phyloP scores from a whole-genome alignment of 1,140 invertebrate genomes.

The Trachelipus rathkii region DNA sequence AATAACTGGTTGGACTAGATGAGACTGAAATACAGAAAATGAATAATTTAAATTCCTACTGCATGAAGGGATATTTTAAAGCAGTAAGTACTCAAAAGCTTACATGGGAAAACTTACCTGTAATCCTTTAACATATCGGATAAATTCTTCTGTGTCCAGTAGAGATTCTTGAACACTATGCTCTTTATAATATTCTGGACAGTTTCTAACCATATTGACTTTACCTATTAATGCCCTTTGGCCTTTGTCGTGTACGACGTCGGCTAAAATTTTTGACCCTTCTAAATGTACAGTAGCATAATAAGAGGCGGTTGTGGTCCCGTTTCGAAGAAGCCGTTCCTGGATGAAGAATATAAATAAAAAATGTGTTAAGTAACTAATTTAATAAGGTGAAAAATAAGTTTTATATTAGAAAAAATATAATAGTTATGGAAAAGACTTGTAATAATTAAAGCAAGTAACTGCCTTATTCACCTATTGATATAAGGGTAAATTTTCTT shows the following conservation, averaged over 20 bases:
- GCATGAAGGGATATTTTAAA: too few relatives aligned
- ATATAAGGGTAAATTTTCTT: too few relatives aligned
- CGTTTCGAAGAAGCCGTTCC: slow-evolving; percentile 62
- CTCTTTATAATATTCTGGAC: slow-evolving; percentile 60
- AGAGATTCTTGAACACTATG: slow-evolving; percentile 55
- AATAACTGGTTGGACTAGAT: slow-evolving; percentile 72
- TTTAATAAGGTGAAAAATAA: background rate
- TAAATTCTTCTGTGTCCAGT: slow-evolving; percentile 56
- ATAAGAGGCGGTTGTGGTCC: slow-evolving; percentile 84
- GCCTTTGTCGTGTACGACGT: slow-evolving; percentile 61
- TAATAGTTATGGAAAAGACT: too few relatives aligned
- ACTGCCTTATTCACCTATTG: too few relatives aligned
- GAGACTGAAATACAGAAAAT: too few relatives aligned
- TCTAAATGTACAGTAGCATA: slow-evolving; percentile 74
- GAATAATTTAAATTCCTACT: too few relatives aligned
- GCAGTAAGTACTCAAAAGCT: too few relatives aligned
- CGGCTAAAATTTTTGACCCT: slow-evolving; percentile 66
- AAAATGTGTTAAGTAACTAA: background rate
- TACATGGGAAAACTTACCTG: too few relatives aligned
- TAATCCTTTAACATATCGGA: slow-evolving; percentile 40
- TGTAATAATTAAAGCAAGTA: too few relatives aligned
- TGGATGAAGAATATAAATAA: slow-evolving; percentile 48
- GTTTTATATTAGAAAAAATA: too few relatives aligned
- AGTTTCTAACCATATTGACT: slow-evolving; percentile 73
- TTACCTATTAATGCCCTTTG: slow-evolving; percentile 84